Conservation (phyloP, 2,113 vertebrate genomes). For the Rafetus swinhoei region DNA sequence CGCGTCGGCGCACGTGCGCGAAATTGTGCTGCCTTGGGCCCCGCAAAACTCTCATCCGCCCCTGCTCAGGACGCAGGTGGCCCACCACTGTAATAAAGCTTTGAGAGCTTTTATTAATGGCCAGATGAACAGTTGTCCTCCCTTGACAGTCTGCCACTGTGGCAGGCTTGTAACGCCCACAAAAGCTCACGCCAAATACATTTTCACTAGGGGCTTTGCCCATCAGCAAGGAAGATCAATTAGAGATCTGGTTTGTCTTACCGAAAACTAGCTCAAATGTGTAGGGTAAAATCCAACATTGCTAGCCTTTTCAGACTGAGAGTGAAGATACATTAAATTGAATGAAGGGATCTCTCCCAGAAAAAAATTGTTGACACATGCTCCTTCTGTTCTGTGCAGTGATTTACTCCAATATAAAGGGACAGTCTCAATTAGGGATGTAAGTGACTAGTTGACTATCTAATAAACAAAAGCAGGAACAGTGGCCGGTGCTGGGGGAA, state of each 20-base stretch:
- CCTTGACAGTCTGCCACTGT: neutral
- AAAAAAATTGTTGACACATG: neutral
- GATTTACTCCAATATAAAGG: too few species aligned
- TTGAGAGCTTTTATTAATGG: neutral
- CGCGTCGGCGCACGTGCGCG: too few species aligned
- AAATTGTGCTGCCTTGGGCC: too few species aligned
- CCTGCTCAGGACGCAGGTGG: too few species aligned
- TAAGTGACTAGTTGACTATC: too few species aligned
- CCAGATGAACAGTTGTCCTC: neutral
- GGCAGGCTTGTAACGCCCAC: neutral
- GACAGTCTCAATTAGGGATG: too few species aligned
- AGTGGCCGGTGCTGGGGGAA: too few species aligned
- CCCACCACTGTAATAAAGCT: neutral
- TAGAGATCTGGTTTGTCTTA: neutral
- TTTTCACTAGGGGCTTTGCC: neutral
- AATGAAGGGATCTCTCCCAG: neutral
- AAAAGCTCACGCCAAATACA: neutral
- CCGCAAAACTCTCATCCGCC: too few species aligned
- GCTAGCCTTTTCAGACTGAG: neutral
- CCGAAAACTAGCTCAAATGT: neutral
- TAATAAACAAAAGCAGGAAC: too few species aligned
- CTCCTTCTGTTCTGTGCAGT: neutral
- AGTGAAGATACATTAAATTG: neutral
- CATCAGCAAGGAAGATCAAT: neutral
- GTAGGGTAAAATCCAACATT: neutral